Base-by-base conservation (phyloP, 2,888 invertebrate species). In the Spatulosminthurus flaviceps region DNA sequence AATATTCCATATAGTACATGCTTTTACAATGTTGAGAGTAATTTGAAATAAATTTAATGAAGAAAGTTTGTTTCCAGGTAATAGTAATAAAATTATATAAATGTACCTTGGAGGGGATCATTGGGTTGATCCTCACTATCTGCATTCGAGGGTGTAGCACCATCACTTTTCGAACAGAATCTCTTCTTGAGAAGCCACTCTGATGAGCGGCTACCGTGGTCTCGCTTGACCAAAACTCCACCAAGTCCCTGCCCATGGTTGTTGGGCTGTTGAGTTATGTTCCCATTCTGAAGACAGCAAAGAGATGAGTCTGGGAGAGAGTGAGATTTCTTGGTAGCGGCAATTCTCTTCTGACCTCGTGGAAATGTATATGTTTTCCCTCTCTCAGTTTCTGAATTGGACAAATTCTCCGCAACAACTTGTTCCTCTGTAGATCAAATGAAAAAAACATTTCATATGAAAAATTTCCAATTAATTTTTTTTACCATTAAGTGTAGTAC, bases 121-220 rank as follows among this genome's bases (percentile, higher is more conserved):
- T 60, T 70, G 60, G 21, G 16, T 11, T 66, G 34, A 22, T 76
- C 75, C 24, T 22, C 22, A 16, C 60, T 43, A 4, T 78, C 77
- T 43, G 26, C 24, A 34, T 61, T 43, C 7, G 78, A 78, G 1
- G 81, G 78, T n/a, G 78, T 75, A 24, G 78, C 78, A 42, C 78
- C 79, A 74, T 85, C 85, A 75, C 84, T 84, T 69, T 84, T 84
- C 11, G 83, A 84, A 29, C 81, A 76, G 66, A 83, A 81, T 71
- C 82, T 71, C 78, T 84, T 83, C 74, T 84, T 84, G 5, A 84
- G 78, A 1, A 84, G 80, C 84, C 84, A 84, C 69, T 84, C 84
- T n/a, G 81, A 79, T 13, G 82, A 82, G 24, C 28, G 75, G 42
- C 16, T 24, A 7, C 76, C 28, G 22, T 29, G 76, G 66, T 29